Evolutionary conservation across 2,888 invertebrate genomes (phyloP), one percentile per base, ranked within the genome.

Genomic region (Mechanitis messenoides): DNA sequence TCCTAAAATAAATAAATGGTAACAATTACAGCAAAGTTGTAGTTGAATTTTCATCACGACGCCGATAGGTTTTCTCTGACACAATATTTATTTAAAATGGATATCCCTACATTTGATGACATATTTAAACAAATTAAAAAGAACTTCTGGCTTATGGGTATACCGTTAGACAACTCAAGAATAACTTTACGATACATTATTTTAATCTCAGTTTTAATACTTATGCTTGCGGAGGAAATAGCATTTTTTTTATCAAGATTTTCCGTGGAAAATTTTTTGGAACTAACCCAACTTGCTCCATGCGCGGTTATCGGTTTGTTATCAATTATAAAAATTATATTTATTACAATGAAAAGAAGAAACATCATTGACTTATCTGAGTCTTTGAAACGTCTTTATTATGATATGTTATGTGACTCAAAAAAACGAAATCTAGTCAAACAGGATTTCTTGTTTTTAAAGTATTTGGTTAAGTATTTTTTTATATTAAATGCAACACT

Each of bases 221-320:
- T 78, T 9, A 79, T 80, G 61, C 1, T 76, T 2, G 33, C 69
- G 2, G 74, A 68, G 5, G 85, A 87, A 69, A 2, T 67, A 2
- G 60, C 68, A 1, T 85, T 79, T 63, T 74, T 85, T 31, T 64
- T 76, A 12, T 79, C 78, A 2, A 81, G 71, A 66, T 77, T 80
- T 65, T 80, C 83, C 0, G 66, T 76, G 0, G 81, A 82, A 53
- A 83, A 84, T 65, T 73, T 86, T 35, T 68, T 86, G 0, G 78
- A 81, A 45, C 64, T 87, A 5, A 84, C 85, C 2, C 74, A 83
- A 60, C 64, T 85, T 35, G 78, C 79, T 1, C 85, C 86, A 0
- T 85, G 84, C 53, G 61, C 72, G 3, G 78, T 78, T 56, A 71
- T 79, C 0, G 86, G 85, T 0, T 4, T 76, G 12, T 63, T 85